Conservation (phyloP, 2,113 vertebrate species). For the Halichoeres trimaculatus region DNA sequence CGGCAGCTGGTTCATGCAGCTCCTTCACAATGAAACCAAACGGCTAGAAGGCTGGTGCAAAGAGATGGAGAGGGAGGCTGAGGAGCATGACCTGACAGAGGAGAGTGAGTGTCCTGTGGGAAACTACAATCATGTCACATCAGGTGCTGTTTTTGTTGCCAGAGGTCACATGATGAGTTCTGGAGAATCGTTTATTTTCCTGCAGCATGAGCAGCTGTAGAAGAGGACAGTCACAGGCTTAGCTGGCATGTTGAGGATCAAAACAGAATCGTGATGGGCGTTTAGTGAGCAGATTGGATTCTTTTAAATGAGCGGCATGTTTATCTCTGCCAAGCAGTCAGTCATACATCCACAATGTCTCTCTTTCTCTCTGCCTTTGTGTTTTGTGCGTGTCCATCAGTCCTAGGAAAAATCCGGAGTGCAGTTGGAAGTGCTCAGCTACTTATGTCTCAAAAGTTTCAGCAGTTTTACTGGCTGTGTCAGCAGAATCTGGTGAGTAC, state of each 20-base stretch:
- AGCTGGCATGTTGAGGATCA: constrained; percentile 22
- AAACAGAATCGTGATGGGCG: constrained; percentile 14
- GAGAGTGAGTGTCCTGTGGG: constrained; percentile 89
- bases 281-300: constrained; percentile 46
- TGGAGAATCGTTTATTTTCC: not conserved
- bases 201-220: constrained; percentile 4
- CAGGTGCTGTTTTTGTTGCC: constrained; percentile 10
- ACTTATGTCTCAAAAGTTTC: constrained; percentile 99
- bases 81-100: constrained; percentile 95
- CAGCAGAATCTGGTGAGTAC: constrained; percentile 98
- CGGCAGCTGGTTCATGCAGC: constrained; percentile 96
- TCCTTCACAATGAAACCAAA: constrained; percentile 95
- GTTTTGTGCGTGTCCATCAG: constrained; percentile 75
- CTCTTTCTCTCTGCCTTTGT: not conserved
- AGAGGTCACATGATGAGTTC: constrained; percentile 9
- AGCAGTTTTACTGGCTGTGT: constrained; percentile 99
- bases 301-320: constrained; percentile 44
- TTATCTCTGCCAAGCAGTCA: constrained; percentile 42
- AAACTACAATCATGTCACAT: constrained; percentile 14
- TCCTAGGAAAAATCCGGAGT: constrained; percentile 97
- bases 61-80: constrained; percentile 97
- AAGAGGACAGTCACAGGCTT: constrained; percentile 28
- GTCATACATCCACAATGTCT: constrained; percentile 29
- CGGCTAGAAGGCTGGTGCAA: constrained; percentile 97
- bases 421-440: constrained; percentile 98